Base-by-base conservation (phyloP, 2,888 invertebrate species). In the Epinotia ramella region DNA sequence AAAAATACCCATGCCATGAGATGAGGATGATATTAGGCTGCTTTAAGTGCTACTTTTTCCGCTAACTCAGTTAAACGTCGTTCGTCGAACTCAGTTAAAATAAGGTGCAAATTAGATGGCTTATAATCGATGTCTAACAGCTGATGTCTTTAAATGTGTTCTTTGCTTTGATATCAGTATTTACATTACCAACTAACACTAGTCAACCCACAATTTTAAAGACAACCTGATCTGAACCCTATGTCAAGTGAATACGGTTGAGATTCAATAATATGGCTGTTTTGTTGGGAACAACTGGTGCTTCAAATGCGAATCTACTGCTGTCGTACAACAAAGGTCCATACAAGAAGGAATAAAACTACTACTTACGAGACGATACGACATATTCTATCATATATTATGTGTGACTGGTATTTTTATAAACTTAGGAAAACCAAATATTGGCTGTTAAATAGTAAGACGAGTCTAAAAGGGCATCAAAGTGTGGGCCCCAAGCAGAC, bases 401-500 rank as follows among this genome's bases (percentile, higher is more conserved):
- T 28, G 24, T 60, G 20, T 28, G 46, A 62, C 46, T 46, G 60
- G 44, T 33, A 33, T 40, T 40, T 9, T 16, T 18, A 11, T 62
- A 18, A 28, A 59, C 40, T 18, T 20, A 13, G 18, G 13, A 62
- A 62, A 62, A 24, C n/a, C n/a, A n/a, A n/a, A n/a, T n/a, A n/a
- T n/a, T 65, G 65, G 65, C 49, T 65, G 49, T 65, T 46, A 46
- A 49, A 49, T 16, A 44, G 18, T 68, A 68, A 44, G 11, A 44
- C 18, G 24, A 75, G 64, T 13, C 66, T 62, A 81, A 81, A 86
- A 84, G 80, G 77, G 77, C 82, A 80, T 69, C 74, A 94, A 93
- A 81, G 89, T 93, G 94, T 94, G 93, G 94, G 91, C 92, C 73
- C 92, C 92, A 78, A 89, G 91, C 80, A 88, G 92, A 70, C 88